Evolutionary conservation across 1,140 invertebrate genomes (phyloP), one percentile per base, ranked within the genome.

Genomic region (Olivierus martensii): DNA sequence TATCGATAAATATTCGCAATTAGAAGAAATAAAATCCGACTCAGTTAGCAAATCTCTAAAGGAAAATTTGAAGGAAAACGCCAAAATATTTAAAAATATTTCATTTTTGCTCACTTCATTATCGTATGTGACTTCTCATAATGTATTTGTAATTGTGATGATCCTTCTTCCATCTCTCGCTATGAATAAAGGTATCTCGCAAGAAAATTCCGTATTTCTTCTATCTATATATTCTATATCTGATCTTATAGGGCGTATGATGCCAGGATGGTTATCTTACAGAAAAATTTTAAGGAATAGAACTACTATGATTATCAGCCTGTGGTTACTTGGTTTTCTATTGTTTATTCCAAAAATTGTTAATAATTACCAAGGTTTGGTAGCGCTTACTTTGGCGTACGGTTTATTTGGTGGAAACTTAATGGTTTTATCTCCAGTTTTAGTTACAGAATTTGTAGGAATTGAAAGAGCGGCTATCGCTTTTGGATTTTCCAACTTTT

Each of bases 371-470:
- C 7, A 4, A 11, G 19, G 18, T 2, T 45, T 57, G 2, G 7
- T 38, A 3, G 36, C 17, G 11, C 22, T 57, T 17, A 47, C 55
- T 10, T 17, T 56, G 1, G 3, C 46, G 2, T 35, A 56, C 2
- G 59, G 59, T 0, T 17, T 54, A 5, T 10, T 53, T 3, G 42
- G 42, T 17, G 60, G 59, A 2, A 38, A 34, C 19, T 17, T 61
- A 6, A 55, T 61, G n/a, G 43, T 62, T 3, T 51, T 62, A 14
- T 52, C 58, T 38, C 58, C 49, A 12, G 49, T 62, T 7, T 45
- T 62, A 3, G 43, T 58, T 14, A 55, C 53, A 4, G 60, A 62
- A 14, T 62, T 56, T 21, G 10, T 62, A 3, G 61, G 56, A 3
- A 15, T 54, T 1, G n/a, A 41, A 19, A 52, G 49, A 17, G 21